Conservation (phyloP, 2,888 invertebrate genomes). For the Vesta saturnalis region DNA sequence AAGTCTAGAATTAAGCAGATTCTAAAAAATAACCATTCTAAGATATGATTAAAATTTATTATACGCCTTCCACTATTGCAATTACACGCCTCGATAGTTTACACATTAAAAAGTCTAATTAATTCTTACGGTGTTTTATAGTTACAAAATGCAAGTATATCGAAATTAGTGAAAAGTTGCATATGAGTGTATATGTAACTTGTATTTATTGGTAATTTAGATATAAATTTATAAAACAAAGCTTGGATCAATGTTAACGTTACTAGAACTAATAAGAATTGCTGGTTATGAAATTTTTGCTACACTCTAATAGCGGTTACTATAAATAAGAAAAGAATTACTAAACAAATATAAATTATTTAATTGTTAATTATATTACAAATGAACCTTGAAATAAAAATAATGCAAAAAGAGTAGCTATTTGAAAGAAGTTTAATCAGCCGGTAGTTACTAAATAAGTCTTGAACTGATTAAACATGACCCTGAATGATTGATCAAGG, state of each 20-base stretch:
- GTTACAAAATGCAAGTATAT: neutral
- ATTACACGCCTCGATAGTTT: neutral
- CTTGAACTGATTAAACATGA: constrained; percentile 13
- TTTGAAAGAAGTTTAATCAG: constrained; percentile 19
- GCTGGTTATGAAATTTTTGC: constrained; percentile 1
- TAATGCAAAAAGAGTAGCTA: constrained; percentile 2
- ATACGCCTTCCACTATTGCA: neutral
- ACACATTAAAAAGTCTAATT: neutral
- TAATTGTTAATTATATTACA: constrained; percentile 7
- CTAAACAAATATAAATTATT: constrained; percentile 13
- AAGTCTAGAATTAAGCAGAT: too few relatives aligned
- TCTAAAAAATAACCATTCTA: too few relatives aligned
- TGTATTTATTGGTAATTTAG: constrained; percentile 7
- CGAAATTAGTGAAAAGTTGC: neutral
- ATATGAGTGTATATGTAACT: neutral
- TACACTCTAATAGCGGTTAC: neutral
- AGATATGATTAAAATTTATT: neutral
- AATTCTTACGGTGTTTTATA: constrained; percentile 1
- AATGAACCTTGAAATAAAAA: constrained; percentile 12
- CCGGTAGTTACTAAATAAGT: constrained; percentile 14
- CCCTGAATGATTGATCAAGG: constrained; percentile 18
- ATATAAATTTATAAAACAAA: neutral
- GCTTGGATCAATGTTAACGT: constrained; percentile 10
- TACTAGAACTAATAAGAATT: neutral
- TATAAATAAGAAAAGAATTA: constrained; percentile 10